Evolutionary conservation across 2,797 vertebrate species (phyloP).

Genomic region (Lepilemur septentrionalis): DNA sequence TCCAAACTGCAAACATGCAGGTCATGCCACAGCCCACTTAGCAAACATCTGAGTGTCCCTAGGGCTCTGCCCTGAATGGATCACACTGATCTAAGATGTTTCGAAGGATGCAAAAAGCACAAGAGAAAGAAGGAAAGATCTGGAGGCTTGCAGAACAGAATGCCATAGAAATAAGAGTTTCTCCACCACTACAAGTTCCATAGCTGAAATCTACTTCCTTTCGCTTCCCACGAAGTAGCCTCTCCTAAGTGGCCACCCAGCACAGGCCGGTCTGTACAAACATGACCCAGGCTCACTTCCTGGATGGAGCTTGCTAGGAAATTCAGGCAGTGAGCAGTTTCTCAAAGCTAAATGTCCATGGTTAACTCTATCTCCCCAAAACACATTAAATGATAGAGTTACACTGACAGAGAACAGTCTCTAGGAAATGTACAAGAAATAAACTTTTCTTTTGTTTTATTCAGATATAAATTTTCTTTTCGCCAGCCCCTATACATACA

Average conservation of each 20-base stretch:
- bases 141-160: not conserved
- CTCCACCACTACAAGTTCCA: not conserved
- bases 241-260: not conserved
- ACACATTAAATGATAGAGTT: not conserved
- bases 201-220: not conserved
- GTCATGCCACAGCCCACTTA: not conserved
- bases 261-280: not conserved
- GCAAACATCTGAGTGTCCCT: not conserved
- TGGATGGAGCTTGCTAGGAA: not conserved
- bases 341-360: not conserved
- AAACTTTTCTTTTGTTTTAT: conserved; percentile 1
- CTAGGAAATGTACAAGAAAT: conserved; percentile 66
- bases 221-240: no score
- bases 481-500: fast-evolving
- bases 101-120: not conserved
- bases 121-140: not conserved
- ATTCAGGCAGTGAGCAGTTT: not conserved
- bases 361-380: not conserved
- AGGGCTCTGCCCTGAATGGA: not conserved
- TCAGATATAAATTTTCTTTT: not conserved
- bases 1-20: not conserved
- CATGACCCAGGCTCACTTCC: not conserved
- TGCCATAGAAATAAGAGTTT: not conserved
- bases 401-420: conserved; percentile 30
- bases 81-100: not conserved